Evolutionary conservation across 2,113 vertebrate species (phyloP).

Genomic region (Puntigrus tetrazona): DNA sequence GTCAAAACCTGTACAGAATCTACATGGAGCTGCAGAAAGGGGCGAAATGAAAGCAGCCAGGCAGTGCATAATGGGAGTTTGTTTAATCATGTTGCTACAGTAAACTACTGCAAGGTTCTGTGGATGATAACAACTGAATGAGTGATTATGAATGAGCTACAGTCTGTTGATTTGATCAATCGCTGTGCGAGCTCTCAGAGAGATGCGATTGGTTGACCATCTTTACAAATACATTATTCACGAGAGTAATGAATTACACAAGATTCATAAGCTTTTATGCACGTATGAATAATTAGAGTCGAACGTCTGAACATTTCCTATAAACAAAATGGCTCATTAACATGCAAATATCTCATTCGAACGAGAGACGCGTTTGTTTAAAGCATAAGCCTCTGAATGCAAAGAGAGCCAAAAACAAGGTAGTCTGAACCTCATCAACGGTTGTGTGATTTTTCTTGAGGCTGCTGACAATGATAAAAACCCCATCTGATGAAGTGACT

Average conservation of each 20-base stretch:
- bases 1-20: neutral
- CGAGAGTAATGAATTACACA: conserved; percentile 60
- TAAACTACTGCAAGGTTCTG: conserved; percentile 4
- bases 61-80: conserved; percentile 32
- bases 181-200: neutral
- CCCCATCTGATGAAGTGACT: neutral
- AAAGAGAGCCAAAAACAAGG: conserved; percentile 53
- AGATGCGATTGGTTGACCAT: conserved; percentile 36
- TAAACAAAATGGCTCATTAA: conserved; percentile 61
- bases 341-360: conserved; percentile 63
- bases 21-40: conserved; percentile 28
- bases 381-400: conserved; percentile 48
- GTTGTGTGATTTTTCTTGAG: neutral
- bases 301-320: conserved; percentile 35
- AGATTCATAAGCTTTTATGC: conserved; percentile 59
- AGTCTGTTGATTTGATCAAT: conserved; percentile 43
- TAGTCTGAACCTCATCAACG: neutral
- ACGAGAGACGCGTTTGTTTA: conserved; percentile 49
- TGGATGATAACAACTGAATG: conserved; percentile 1
- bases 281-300: conserved; percentile 38
- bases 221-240: conserved; percentile 55
- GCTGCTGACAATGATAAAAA: conserved; percentile 29
- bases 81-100: neutral
- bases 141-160: conserved; percentile 25
- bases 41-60: conserved; percentile 34